Evolutionary conservation across 2,888 invertebrate species (phyloP).

Genomic region (Hypena proboscidalis): DNA sequence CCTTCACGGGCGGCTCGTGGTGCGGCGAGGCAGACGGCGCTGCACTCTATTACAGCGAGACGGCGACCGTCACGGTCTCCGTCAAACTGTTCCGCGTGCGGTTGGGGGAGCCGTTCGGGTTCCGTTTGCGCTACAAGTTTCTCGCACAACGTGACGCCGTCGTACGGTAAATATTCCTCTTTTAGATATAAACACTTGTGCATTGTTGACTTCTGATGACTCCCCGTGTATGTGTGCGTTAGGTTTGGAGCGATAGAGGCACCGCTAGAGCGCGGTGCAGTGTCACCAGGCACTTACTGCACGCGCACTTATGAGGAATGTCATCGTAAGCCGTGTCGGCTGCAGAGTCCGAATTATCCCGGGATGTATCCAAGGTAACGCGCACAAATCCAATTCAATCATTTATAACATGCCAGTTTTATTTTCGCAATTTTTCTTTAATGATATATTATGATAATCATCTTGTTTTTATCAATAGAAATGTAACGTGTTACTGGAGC

Average conservation of each 20-base stretch:
- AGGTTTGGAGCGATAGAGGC: constrained; percentile 91
- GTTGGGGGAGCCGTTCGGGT: constrained; percentile 91
- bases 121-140: constrained; percentile 92
- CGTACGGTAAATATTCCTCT: constrained; percentile 82
- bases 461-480: constrained; percentile 75
- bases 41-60: constrained; percentile 95
- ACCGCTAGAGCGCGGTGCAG: constrained; percentile 92
- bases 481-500: constrained; percentile 96
- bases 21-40: constrained; percentile 93
- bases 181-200: neutral
- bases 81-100: constrained; percentile 91
- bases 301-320: constrained; percentile 94
- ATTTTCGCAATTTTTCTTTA: neutral
- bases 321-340: constrained; percentile 92
- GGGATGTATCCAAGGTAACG: constrained; percentile 89
- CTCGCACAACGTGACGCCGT: constrained; percentile 92
- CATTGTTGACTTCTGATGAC: too few species aligned
- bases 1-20: constrained; percentile 96
- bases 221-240: constrained; percentile 1
- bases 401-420: neutral
- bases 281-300: constrained; percentile 93
- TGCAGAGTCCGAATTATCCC: constrained; percentile 96
- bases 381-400: neutral
- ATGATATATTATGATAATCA: too few species aligned
- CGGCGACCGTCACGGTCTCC: constrained; percentile 94